Percentiles rank a stretch among this genome's conserved stretches.
Evolutionary conservation across 2,797 vertebrate genomes (phyloP).

Genomic region (Macropus fuliginosus): DNA sequence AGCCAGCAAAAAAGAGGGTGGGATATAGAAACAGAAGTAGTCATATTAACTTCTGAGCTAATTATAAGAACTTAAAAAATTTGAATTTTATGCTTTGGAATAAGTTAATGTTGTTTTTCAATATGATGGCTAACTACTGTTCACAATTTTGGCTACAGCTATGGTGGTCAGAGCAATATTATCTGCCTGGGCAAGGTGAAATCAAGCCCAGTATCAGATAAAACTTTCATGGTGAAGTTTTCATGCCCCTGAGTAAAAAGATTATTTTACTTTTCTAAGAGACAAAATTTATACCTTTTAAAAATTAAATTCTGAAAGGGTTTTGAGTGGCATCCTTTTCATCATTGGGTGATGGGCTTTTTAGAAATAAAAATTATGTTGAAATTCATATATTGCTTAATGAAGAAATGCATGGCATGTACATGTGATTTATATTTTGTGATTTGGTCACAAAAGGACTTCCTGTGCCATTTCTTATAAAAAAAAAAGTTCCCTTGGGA

Average conservation of each 20-base stretch:
- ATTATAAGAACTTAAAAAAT: neutral
- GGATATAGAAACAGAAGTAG: neutral
- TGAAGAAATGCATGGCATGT: neutral
- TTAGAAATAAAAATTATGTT: conserved; percentile 3
- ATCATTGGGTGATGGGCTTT: neutral
- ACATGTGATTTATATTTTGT: neutral
- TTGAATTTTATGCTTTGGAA: conserved; percentile 24
- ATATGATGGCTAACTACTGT: neutral
- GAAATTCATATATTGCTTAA: neutral
- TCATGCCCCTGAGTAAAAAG: conserved; percentile 21
- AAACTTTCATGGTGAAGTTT: neutral
- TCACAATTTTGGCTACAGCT: neutral
- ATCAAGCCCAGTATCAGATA: neutral
- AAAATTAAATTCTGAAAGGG: neutral
- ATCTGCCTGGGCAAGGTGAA: neutral
- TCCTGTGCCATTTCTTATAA: conserved; percentile 18
- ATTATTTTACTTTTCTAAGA: neutral
- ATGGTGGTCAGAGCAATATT: neutral
- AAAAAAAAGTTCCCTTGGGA: neutral
- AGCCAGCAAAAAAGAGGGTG: too few relatives aligned
- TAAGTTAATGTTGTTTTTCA: neutral
- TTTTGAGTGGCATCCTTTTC: neutral
- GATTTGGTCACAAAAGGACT: neutral
- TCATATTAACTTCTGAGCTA: neutral
- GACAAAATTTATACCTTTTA: neutral